Evolutionary conservation across 1,140 invertebrate species (phyloP).

Genomic region (Coboldia fuscipes): DNA sequence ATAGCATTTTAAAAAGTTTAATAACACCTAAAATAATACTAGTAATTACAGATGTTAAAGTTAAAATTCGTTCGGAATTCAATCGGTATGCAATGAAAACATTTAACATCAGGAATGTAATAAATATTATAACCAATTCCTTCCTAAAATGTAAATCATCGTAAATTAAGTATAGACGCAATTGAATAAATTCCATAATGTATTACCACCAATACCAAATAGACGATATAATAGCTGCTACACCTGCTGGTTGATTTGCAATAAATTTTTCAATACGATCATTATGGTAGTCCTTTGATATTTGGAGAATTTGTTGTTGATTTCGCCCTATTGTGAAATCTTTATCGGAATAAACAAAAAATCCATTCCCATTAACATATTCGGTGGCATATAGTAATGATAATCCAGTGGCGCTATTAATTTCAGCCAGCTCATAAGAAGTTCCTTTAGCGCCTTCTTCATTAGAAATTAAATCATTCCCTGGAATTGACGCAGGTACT

Average conservation of each 20-base stretch:
- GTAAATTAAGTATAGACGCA: too few species aligned
- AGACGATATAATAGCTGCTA: constrained; percentile 36
- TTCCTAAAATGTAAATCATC: too few species aligned
- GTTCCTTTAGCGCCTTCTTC: constrained; percentile 18
- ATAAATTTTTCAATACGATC: constrained; percentile 5
- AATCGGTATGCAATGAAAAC: too few species aligned
- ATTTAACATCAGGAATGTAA: constrained; percentile 37
- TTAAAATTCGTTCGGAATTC: too few species aligned
- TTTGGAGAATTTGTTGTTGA: too few species aligned
- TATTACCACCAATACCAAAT: constrained; percentile 73
- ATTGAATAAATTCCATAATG: too few species aligned
- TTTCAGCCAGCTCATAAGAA: constrained; percentile 10
- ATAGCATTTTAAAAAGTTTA: too few species aligned
- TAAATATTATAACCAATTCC: constrained; percentile 45
- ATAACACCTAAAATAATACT: too few species aligned
- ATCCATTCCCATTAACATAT: constrained; percentile 49
- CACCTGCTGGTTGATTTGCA: constrained; percentile 8
- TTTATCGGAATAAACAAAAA: constrained; percentile 32
- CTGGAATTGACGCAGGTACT: constrained; percentile 24
- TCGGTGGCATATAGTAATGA: constrained; percentile 45
- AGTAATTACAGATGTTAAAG: too few species aligned
- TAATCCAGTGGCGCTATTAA: constrained; percentile 28
- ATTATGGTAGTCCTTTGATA: too few species aligned
- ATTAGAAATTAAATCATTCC: constrained; percentile 11
- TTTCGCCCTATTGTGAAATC: too few species aligned